Base-by-base conservation (phyloP, 2,888 invertebrate species). In the Tachina fera region DNA sequence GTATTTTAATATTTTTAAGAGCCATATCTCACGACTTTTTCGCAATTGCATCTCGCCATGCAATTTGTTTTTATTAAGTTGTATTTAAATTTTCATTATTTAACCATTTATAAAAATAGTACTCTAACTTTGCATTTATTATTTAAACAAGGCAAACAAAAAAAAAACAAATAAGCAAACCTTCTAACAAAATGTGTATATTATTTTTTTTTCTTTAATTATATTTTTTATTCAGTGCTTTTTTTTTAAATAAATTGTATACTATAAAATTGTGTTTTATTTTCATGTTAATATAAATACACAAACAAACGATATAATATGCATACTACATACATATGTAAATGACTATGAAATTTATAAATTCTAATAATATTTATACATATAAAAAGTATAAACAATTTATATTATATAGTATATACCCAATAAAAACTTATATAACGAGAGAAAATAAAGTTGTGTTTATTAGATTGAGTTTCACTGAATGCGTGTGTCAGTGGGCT, bases 101-200 rank as follows among this genome's bases (percentile, higher is more conserved):
- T 65, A 70, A 58, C 14, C 16, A 71, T 80, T 84, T 65, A 60
- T 65, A 67, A 61, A 58, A 68, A 75, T 4, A 74, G 86, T 84
- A 84, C 84, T 84, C 81, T 70, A 83, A 75, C 60, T 80, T 77
- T 87, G 83, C 83, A 87, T 87, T 83, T 86, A 83, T 75, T 75
- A 75, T 68, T 47, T 58, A 65, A 53, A 58, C 77, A 45, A 67
- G 49, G 39, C 45, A 31, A 31, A 4, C 31, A 31, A 31, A 31
- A 31, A 31, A 31, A 31, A 31, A 31, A 60, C 75, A 14, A 68
- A 77, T n/a, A 60, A 75, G 58, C 45, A 22, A 78, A 45, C n/a
- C 4, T n/a, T 31, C 41, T 45, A 65, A 65, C 61, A 49, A 60
- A 67, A 65, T 60, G 65, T 83, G 76, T 86, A 82, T 76, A 85